Base-by-base conservation (phyloP, 2,888 invertebrate genomes). In the Laspeyria flexula region DNA sequence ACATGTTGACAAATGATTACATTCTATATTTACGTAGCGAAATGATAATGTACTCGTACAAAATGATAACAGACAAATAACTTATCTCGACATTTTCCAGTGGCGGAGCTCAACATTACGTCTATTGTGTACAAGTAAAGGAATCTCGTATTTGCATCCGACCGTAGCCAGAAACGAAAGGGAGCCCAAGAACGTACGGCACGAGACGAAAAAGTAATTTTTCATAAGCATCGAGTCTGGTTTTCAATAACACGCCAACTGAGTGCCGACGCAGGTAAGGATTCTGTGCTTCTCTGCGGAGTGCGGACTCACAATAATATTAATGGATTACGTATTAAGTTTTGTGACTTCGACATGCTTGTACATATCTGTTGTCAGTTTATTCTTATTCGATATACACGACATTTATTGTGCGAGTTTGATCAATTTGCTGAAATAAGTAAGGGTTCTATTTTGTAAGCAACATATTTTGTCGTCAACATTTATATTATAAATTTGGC, bases 91-190 rank as follows among this genome's bases (percentile, higher is more conserved):
- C 80, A 86, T 86, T 85, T 85, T 83, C 83, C 80, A 81, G 71
- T 70, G 77, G 77, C 75, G 76, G 83, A 79, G 72, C 83, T 77
- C 82, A 77, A 75, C 80, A 79, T 83, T 81, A 75, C 79, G 73
- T 81, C 83, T 81, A 88, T 87, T 86, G 86, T 88, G 73, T 74
- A 80, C 80, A 71, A 72, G 81, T 73, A 82, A 75, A 85, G 82
- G 85, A 85, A 87, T 86, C 84, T 88, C 81, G 83, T 86, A 83
- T 86, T 86, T 82, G 85, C 84, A 85, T 81, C 81, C 79, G 75
- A 85, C 81, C 85, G 83, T 81, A 73, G 68, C 65, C 62, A 65
- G 73, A 70, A 76, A 72, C 69, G 77, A 71, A 74, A 75, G 80
- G 80, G 73, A 67, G 65, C 69, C 64, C 65, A 70, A 71, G 76